Evolutionary conservation across 2,113 vertebrate species (phyloP), one percentile per base, ranked within the genome.

Genomic region (Pelobates fuscus): DNA sequence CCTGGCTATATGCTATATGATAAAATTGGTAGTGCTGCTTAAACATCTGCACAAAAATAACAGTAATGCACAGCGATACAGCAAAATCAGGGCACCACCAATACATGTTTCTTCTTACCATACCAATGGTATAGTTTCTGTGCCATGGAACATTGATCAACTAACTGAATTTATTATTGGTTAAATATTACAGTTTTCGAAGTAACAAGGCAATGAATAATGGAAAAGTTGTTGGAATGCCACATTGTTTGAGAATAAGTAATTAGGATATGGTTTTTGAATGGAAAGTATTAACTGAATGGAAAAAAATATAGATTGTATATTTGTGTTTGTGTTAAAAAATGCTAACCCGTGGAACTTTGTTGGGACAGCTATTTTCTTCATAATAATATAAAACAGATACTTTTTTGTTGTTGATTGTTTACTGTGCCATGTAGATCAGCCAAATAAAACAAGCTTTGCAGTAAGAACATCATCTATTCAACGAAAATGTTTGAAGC

Each of bases 261-360:
- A 74, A 74, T 74, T 74, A 62, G 41, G 62, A 66, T 58, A 65
- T 29, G 62, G 66, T 74, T 44, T 8, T 23, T 43, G 52, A 17
- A 66, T 74, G 71, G 71, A 74, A 74, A 57, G 41, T 66, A 74
- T 74, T 74, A 74, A 62, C 30, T 17, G 25, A 6, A 18, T 44
- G 30, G n/a, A 74, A 27, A 74, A 46, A 20, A 57, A 58, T 27
- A 57, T 29, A 65, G 43, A 37, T 30, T 74, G 12, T 74, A 17
- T 43, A 66, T 21, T 66, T 55, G 29, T 11, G 24, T 8, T 54
- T 73, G 59, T 58, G 41, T 44, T 61, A 71, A 69, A 32, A 69
- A 43, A 61, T 61, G 37, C 69, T 27, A 70, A 61, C 59, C 41
- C 41, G 20, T 25, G 4, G 27, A 21, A 55, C 18, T n/a, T 59